Evolutionary conservation across 2,888 invertebrate species (phyloP), one percentile per base, ranked within the genome.

Genomic region (Temnothorax unifasciatus): DNA sequence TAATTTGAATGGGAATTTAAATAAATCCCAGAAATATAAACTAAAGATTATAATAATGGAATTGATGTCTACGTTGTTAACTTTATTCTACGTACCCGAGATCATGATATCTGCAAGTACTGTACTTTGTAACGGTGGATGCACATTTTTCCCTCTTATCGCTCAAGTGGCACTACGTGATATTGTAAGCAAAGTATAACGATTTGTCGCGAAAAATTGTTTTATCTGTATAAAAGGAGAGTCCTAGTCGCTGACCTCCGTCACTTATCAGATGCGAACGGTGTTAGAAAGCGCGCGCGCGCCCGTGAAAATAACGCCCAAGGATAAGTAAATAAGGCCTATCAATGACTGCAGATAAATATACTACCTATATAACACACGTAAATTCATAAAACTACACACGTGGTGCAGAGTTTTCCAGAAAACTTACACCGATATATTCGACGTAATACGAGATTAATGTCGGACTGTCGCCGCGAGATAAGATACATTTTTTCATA

Each of bases 311-410:
- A 81, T 81, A 71, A 81, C 71, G 8, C 11, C 11, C 34, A 71
- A 69, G 71, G 47, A 71, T 79, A 71, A 81, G n/a, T 81, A 81
- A 71, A 81, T 73, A 73, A 79, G 29, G 13, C 13, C 34, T 81
- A 59, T 81, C 79, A 81, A 81, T 71, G 59, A 61, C 71, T 15
- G 9, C 18, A 59, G 21, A 71, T 59, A 81, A 29, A 81, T 81
- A 47, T 54, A 57, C 29, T 44, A 41, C 2, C 2, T 54, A 25
- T 4, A 4, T 54, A 41, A 57, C 9, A 57, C 9, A 79, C 5
- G 13, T 61, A 59, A 73, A 44, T 25, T 73, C 59, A 59, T 54
- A 89, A 88, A 89, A 64, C 9, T 68, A 41, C 5, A 9, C 86
- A 89, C 88, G 90, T 21, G 3, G 15, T n/a, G 34, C 47, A 54